Base-by-base conservation (phyloP, 2,797 vertebrate species). In the Diplodus puntazzo region DNA sequence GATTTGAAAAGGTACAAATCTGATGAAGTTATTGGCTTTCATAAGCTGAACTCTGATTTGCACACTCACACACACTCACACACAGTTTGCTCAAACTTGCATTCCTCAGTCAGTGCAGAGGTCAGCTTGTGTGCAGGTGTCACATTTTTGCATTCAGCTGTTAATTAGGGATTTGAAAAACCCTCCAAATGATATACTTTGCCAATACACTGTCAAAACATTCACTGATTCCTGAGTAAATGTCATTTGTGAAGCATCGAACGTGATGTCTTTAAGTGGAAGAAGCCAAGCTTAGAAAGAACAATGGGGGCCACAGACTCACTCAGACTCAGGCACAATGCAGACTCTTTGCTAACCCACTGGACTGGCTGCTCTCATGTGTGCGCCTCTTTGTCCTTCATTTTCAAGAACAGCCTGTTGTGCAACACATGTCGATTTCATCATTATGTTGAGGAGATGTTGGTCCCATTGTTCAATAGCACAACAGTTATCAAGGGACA, bases 381-480 rank as follows among this genome's bases (percentile, higher is more conserved):
- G 42, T 72, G 72, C 42, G 30, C 18, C 8, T 75, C 65, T 66
- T 83, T 82, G 75, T 80, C 73, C 34, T 70, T 59, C 17, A 6
- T 54, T 77, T 78, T 79, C 74, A 39, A 61, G 12, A 75, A 66
- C 34, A 59, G 21, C 25, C 59, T 17, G 60, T 87, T 88, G 75
- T 77, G 87, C 60, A 92, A 94, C 74, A 73, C 45, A 42, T 25
- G 48, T 69, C 67, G n/a, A 52, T 75, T 79, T 89, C 81, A 53
- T 66, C 68, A 84, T 54, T 34, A 50, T 39, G 39, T 39, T 11
- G 55, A 70, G 60, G 3, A 73, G 11, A 64, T 39, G 17, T 3
- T 61, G 21, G 30, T 23, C 59, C 9, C 4, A 48, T 55, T 80
- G 79, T 84, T 79, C 59, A 58, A 81, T 43, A 65, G 69, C 25